Conservation (phyloP, 2,797 vertebrate genomes). For the Etheostoma perlongum region DNA sequence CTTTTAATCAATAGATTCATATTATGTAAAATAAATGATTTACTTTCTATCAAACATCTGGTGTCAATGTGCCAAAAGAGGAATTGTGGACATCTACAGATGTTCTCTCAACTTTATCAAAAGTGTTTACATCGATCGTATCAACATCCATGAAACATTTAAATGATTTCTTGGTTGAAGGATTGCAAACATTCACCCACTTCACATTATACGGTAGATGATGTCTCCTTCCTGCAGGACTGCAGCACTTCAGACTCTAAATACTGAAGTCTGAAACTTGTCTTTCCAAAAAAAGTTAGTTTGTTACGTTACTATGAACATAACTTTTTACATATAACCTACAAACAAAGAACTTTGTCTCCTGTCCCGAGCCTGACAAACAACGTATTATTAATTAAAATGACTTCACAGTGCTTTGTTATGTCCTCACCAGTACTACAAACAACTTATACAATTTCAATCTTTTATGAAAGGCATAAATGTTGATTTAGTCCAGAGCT, state of each 20-base stretch:
- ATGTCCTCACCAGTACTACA: not conserved
- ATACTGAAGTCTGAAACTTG: not conserved
- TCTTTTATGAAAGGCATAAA: not conserved
- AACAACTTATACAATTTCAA: not conserved
- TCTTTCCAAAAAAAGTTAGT: not conserved
- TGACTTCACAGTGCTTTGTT: not conserved
- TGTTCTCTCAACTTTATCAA: not conserved
- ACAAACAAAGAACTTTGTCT: not conserved
- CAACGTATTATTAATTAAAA: not conserved
- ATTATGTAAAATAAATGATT: not conserved
- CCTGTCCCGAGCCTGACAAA: not conserved
- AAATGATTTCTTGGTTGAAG: not conserved
- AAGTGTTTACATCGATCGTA: not conserved
- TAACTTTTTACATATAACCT: not conserved
- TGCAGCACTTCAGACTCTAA: not conserved
- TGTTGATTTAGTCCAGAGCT: slow-evolving; percentile 13
- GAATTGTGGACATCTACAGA: not conserved
- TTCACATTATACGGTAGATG: slow-evolving; percentile 10
- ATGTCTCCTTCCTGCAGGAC: not conserved
- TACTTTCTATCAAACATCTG: not conserved
- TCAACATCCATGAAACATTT: not conserved
- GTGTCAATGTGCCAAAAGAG: not conserved
- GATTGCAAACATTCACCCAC: slow-evolving; percentile 13
- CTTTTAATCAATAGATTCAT: not conserved
- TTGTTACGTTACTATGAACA: not conserved